Evolutionary conservation across 2,888 invertebrate genomes (phyloP).

Genomic region (Eupithecia centaureata): DNA sequence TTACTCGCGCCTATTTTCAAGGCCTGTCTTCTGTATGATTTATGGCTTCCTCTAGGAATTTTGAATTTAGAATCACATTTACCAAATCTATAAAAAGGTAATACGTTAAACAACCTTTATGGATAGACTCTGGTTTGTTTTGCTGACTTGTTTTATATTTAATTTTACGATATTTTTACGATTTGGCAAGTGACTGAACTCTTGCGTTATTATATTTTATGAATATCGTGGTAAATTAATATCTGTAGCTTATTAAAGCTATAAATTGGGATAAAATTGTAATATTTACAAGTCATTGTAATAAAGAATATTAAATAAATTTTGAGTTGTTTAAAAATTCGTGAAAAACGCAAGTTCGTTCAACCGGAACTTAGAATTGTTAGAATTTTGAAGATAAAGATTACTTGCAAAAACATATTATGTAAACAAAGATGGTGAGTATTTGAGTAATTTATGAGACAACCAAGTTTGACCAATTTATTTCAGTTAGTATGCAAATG

Average conservation of each 20-base stretch:
- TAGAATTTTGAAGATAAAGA: constrained; percentile 20
- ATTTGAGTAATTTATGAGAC: too few relatives aligned
- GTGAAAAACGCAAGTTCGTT: constrained; percentile 36
- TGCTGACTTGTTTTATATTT: constrained; percentile 13
- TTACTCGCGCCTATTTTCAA: constrained; percentile 42
- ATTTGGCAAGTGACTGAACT: constrained; percentile 28
- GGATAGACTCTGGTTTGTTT: not conserved
- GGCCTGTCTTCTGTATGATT: constrained; percentile 38
- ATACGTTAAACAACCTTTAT: not conserved
- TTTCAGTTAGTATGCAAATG: too few relatives aligned
- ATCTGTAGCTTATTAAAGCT: not conserved
- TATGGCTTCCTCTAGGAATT: constrained; percentile 34
- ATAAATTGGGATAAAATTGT: not conserved
- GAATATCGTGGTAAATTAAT: not conserved
- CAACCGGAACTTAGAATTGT: constrained; percentile 27
- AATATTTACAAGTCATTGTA: not conserved
- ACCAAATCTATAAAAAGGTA: not conserved
- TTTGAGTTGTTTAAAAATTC: constrained; percentile 31
- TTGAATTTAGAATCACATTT: constrained; percentile 6
- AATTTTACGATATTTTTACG: constrained; percentile 24
- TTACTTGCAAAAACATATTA: too few relatives aligned
- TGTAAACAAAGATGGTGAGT: too few relatives aligned
- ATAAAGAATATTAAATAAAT: constrained; percentile 1
- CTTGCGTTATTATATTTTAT: too few relatives aligned
- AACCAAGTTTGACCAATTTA: too few relatives aligned